Conservation (phyloP, 2,113 vertebrate genomes). For the Ondatra zibethicus region DNA sequence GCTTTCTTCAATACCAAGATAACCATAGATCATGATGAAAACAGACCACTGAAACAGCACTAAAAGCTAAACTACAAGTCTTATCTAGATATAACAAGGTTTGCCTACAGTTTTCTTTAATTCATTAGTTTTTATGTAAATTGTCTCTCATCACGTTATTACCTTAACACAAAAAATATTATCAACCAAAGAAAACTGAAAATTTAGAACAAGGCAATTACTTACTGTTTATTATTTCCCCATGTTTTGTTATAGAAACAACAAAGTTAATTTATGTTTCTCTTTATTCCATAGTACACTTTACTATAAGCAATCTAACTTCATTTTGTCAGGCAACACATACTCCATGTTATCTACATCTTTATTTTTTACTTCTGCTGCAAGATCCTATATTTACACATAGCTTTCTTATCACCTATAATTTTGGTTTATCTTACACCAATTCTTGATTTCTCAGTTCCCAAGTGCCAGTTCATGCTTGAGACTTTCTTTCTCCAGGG, state of each 20-base stretch:
- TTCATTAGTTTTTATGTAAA: neutral
- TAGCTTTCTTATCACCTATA: neutral
- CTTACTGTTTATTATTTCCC: neutral
- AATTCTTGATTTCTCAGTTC: neutral
- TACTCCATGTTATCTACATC: neutral
- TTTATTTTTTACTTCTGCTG: neutral
- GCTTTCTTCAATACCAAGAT: neutral
- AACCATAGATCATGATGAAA: neutral
- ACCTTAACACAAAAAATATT: neutral
- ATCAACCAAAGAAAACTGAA: neutral
- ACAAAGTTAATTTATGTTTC: neutral
- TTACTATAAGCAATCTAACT: neutral
- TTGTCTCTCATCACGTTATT: fast-evolving
- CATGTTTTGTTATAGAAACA: neutral
- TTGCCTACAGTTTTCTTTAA: neutral
- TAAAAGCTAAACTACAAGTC: neutral
- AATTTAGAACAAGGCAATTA: neutral
- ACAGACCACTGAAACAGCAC: neutral
- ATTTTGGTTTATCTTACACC: neutral
- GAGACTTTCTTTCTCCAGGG: neutral
- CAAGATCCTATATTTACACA: neutral
- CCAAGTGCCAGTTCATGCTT: neutral
- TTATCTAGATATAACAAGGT: neutral
- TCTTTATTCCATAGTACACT: fast-evolving
- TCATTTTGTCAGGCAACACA: neutral